Base-by-base conservation (phyloP, 2,113 vertebrate species). In the Stictonetta naevosa region DNA sequence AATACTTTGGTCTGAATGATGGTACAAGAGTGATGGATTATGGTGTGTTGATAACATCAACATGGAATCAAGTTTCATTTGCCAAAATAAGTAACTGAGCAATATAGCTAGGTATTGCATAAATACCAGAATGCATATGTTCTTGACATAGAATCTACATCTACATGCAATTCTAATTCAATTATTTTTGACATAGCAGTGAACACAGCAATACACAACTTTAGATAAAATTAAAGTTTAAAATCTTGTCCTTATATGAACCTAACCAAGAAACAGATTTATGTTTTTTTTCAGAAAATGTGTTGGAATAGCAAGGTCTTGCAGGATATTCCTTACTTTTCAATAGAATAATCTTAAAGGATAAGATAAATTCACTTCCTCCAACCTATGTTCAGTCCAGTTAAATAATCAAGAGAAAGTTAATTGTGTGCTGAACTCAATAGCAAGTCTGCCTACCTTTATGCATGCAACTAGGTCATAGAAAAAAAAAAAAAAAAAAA, bases 211-310 rank as follows among this genome's bases (percentile, higher is more conserved):
- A 59, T 56, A 50, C 1, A 1, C 7, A 68, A 16, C 76, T 72
- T 79, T 87, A 82, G 34, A 72, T 22, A 86, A 86, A 86, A 83
- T 11, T 2, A 84, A 8, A 36, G 79, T 84, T 58, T 12, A 73
- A 72, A 68, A 81, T 3, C 48, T 95, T 93, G 28, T 53, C 48
- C 72, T 67, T 83, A 90, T 83, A 23, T 88, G 55, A 97, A 97
- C 68, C 85, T 90, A 44, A 90, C 79, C 74, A 83, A 82, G 21
- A 83, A 85, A 38, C 20, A 80, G 48, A 92, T 88, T 42, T 68
- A 34, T 81, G 80, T 94, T 94, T 95, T 11, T 95, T 95, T 93
- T 93, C 56, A 83, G 53, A 77, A 93, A 81, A 91, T 53, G 26
- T 66, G 56, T 56, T 55, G 26, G 59, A 95, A 88, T 86, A 86